Conservation (phyloP, 2,113 vertebrate genomes). For the Amia ocellicauda region DNA sequence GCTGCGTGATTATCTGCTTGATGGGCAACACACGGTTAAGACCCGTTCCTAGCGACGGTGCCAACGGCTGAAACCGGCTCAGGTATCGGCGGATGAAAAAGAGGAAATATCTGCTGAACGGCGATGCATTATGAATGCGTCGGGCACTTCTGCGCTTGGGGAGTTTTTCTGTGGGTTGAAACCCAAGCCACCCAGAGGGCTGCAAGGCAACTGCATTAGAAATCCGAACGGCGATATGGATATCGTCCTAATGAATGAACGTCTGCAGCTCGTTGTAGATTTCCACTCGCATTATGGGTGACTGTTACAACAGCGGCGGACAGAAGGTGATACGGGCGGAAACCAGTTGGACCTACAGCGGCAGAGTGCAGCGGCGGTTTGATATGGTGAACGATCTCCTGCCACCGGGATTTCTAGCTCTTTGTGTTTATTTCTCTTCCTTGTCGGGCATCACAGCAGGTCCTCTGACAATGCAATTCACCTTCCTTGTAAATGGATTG, state of each 20-base stretch:
- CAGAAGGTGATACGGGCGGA: neutral
- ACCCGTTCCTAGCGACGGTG: too few relatives aligned
- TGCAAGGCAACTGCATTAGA: conserved; percentile 8
- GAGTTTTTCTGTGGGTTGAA: conserved; percentile 18
- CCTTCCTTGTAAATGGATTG: neutral
- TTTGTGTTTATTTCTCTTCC: too few relatives aligned
- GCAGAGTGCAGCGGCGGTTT: neutral
- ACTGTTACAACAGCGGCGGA: neutral
- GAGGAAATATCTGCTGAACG: conserved; percentile 15
- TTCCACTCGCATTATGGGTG: neutral
- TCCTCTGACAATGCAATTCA: neutral
- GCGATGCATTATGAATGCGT: conserved; percentile 32
- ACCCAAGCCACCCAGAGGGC: conserved; percentile 24
- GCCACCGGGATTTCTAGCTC: too few relatives aligned
- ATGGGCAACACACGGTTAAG: neutral
- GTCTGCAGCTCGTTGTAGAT: neutral
- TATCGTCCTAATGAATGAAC: conserved; percentile 7
- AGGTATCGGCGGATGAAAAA: conserved; percentile 28
- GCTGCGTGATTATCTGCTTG: too few relatives aligned
- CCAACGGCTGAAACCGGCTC: conserved; percentile 3
- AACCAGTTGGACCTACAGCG: neutral
- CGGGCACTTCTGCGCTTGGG: conserved; percentile 13
- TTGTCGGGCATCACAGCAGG: too few relatives aligned
- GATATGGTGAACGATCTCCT: too few relatives aligned
- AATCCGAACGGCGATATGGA: conserved; percentile 10